Percentiles rank a stretch among this genome's conserved stretches.
These are phyloP conservation scores for Phodopus roborovskii DNA, from an alignment of 2,113 vertebrate genomes.

Conservation along the genomic window DNA sequence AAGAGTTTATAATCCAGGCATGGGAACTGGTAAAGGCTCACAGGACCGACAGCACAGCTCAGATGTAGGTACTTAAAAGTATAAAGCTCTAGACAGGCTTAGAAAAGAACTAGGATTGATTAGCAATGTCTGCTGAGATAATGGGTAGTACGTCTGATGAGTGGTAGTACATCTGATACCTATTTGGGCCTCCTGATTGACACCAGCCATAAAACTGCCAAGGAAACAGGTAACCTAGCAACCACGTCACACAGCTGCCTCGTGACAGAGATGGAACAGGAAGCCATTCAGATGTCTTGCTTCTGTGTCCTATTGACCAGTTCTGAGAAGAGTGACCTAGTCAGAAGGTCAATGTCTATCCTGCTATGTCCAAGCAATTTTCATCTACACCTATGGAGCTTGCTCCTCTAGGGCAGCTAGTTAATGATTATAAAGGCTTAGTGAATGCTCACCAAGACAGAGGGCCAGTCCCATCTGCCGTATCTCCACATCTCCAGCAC, in stretches of 20 bases:
- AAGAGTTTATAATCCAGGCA: not conserved
- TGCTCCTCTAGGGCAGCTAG: constrained; percentile 19
- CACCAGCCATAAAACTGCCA: not conserved
- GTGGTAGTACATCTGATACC: not conserved
- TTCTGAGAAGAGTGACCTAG: not conserved
- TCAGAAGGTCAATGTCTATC: constrained; percentile 31
- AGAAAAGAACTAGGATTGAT: constrained; percentile 28
- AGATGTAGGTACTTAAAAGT: not conserved
- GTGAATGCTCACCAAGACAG: constrained; percentile 62
- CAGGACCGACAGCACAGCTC: not conserved
- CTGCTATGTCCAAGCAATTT: not conserved
- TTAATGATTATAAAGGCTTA: constrained; percentile 72
- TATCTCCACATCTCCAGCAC: constrained; percentile 39
- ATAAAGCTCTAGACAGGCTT: not conserved
- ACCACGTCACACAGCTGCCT: constrained; percentile 8
- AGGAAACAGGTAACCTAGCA: not conserved
- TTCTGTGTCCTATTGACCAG: not conserved
- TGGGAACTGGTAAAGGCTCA: not conserved
- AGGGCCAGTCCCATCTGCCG: not conserved
- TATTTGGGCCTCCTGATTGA: constrained; percentile 24
- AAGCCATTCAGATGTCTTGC: not conserved
- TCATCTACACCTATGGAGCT: constrained; percentile 9
- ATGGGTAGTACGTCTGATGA: not conserved
- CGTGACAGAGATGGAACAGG: not conserved
- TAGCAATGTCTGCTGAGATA: constrained; percentile 26